Evolutionary conservation across 2,888 invertebrate genomes (phyloP).

Genomic region (Poecilus cupreus): DNA sequence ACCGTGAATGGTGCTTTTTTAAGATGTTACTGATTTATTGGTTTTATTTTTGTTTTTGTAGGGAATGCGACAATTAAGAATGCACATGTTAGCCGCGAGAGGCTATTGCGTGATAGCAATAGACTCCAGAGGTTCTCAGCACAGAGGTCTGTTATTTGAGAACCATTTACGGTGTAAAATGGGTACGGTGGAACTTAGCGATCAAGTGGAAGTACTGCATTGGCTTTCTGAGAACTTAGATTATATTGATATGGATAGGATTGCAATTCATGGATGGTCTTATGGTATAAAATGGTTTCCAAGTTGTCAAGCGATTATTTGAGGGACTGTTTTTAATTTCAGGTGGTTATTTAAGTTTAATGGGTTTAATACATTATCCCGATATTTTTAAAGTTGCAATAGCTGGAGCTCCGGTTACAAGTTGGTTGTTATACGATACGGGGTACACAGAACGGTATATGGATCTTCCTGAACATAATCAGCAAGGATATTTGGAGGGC

Average conservation of each 20-base stretch:
- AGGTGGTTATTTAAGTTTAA: conserved; percentile 95
- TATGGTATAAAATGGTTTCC: conserved; percentile 81
- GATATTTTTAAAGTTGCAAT: conserved; percentile 96
- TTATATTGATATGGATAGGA: conserved; percentile 92
- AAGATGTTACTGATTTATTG: too few relatives aligned
- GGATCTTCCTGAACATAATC: conserved; percentile 87
- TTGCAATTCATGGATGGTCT: conserved; percentile 99
- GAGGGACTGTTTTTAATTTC: conserved; percentile 38
- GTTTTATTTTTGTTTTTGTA: conserved; percentile 68
- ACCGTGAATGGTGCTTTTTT: too few relatives aligned
- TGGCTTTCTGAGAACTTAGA: conserved; percentile 89
- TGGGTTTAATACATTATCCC: conserved; percentile 94
- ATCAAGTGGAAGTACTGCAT: conserved; percentile 93
- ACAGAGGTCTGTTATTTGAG: conserved; percentile 94
- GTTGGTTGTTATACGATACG: conserved; percentile 98
- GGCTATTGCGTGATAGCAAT: conserved; percentile 97
- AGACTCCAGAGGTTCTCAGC: conserved; percentile 96
- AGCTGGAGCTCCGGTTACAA: conserved; percentile 98
- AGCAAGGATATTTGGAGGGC: conserved; percentile 86
- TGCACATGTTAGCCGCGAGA: conserved; percentile 95
- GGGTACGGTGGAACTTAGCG: conserved; percentile 95
- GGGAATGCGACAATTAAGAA: conserved; percentile 92
- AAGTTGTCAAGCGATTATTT: background rate
- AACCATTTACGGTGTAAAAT: conserved; percentile 91
- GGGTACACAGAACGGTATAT: conserved; percentile 99